These are phyloP conservation scores for Eupristina koningsbergeri DNA, from an alignment of 1,140 invertebrate species.

Conservation along the genomic window DNA sequence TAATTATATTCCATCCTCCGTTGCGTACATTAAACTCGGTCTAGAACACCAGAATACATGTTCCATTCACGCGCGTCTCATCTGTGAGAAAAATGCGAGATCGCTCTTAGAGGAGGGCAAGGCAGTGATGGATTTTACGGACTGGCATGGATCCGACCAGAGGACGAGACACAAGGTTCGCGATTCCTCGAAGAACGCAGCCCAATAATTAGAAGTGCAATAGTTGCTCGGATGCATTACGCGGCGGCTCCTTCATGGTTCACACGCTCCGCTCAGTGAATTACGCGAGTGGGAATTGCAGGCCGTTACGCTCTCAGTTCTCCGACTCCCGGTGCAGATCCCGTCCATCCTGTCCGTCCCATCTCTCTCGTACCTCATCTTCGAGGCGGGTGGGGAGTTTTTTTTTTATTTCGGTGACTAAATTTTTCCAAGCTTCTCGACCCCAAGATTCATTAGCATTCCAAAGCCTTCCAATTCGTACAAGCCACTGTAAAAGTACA, in stretches of 20 bases:
- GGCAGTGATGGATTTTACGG: too few species aligned
- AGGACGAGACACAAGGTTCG: not conserved
- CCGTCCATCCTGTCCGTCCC: not conserved
- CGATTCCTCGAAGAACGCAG: not conserved
- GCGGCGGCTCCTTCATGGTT: conserved; percentile 31
- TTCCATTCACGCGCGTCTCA: too few species aligned
- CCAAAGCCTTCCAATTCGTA: too few species aligned
- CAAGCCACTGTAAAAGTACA: too few species aligned
- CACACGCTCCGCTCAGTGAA: conserved; percentile 39
- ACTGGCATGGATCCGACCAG: too few species aligned
- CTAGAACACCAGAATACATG: too few species aligned
- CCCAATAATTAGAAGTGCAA: conserved; percentile 42
- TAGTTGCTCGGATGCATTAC: not conserved
- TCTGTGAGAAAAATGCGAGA: too few species aligned
- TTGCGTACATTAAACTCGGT: too few species aligned
- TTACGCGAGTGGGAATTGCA: conserved; percentile 46
- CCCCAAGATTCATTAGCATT: too few species aligned
- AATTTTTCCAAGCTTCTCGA: not conserved
- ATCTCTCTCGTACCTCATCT: not conserved
- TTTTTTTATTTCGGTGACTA: not conserved
- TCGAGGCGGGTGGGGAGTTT: not conserved
- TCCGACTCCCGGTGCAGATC: not conserved
- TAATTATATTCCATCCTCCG: not conserved
- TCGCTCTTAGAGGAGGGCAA: too few species aligned
- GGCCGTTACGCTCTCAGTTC: conserved; percentile 21